Evolutionary conservation across 2,888 invertebrate genomes (phyloP), one percentile per base, ranked within the genome.

Genomic region (Arctia plantaginis): DNA sequence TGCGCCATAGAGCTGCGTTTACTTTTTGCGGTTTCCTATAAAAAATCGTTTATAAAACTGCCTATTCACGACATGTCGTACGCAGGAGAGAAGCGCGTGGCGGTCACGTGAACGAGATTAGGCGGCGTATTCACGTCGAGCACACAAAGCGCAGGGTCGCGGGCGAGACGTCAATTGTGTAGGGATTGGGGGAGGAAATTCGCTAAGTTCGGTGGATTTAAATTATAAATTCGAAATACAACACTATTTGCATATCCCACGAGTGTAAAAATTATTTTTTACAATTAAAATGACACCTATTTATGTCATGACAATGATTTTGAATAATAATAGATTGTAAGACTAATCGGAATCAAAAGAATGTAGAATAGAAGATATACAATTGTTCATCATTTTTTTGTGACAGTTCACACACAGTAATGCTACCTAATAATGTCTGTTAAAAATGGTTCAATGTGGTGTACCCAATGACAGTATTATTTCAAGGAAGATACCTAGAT

Each of bases 201-300:
- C 94, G 91, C 92, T 91, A 94, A 94, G 94, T 93, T 93, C 88
- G 95, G 94, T 94, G 88, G 92, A 93, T 95, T 94, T 92, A 88
- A 95, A 94, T 95, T 95, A 94, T 94, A 93, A 94, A 95, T 93
- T 89, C 91, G 92, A 90, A 91, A 91, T 90, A 88, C 88, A 87
- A 87, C 90, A 89, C 90, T 95, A 95, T 95, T 95, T 95, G 94
- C 94, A 95, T 94, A 94, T 95, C 95, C 94, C 95, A 95, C 95
- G 95, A 85, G 86, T 86, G 80, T 85, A 72, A 73, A 76, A 78
- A 78, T 79, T 80, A 79, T 83, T 82, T 84, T 82, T 84, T 80
- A 79, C 78, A 64, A 85, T 85, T 82, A 75, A 77, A 83, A 81
- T 78, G 80, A 81, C 80, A 83, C 78, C 78, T 69, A 78, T 77